These are phyloP conservation scores for Sminthopsis crassicaudata DNA, from an alignment of 2,113 vertebrate species.

Conservation along the genomic window DNA sequence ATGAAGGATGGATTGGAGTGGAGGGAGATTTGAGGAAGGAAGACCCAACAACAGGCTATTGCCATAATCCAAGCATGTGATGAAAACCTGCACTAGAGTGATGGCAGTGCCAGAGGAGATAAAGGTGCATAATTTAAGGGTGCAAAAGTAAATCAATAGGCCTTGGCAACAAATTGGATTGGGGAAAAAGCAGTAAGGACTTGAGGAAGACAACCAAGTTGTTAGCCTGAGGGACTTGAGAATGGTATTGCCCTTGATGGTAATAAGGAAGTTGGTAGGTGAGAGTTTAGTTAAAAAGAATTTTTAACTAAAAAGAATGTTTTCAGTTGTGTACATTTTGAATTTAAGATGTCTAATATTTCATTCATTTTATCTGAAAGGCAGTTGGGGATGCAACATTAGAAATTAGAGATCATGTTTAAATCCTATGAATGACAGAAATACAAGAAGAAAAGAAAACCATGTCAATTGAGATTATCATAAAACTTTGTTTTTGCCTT, in stretches of 20 bases:
- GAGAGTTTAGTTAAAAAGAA: too few relatives aligned
- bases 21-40: too few relatives aligned
- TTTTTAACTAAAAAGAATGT: too few relatives aligned
- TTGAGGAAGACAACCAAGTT: not conserved
- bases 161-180: not conserved
- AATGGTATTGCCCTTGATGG: not conserved
- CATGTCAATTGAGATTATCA: not conserved
- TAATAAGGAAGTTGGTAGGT: not conserved
- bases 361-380: not conserved
- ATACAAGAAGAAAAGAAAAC: not conserved
- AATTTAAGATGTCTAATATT: not conserved
- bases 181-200: not conserved
- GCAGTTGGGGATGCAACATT: not conserved
- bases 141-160: too few relatives aligned
- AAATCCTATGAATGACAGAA: not conserved
- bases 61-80: too few relatives aligned
- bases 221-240: not conserved
- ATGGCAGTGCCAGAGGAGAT: too few relatives aligned
- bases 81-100: too few relatives aligned
- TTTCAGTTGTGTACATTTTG: not conserved
- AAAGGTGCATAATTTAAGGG: too few relatives aligned
- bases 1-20: too few relatives aligned
- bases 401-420: not conserved
- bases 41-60: too few relatives aligned
- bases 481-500: not conserved